Evolutionary conservation across 1,140 invertebrate genomes (phyloP), one percentile per base, ranked within the genome.

Genomic region (Brachionus angularis): DNA sequence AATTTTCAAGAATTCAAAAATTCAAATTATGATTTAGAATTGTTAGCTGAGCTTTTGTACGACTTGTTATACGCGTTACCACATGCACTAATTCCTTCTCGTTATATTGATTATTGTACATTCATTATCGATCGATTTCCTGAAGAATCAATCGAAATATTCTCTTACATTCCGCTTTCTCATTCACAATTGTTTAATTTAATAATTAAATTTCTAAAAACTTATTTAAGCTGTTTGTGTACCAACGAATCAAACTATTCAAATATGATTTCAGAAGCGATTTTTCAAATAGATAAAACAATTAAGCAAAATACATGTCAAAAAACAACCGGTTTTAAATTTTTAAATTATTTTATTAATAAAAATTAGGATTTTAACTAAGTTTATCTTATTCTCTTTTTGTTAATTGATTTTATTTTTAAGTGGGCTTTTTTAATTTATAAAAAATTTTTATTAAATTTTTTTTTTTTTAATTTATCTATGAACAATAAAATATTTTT

Each of bases 171-270:
- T 18, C 62, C 62, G 7, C 46, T 47, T 23, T 31, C 42, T 3
- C 62, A 67, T 46, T 34, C 29, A 18, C 0, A 67, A 5, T 50
- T 67, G 25, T 67, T 67, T 50, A 10, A 27, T 4, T 27, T 67
- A 5, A 29, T 36, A 29, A n/a, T 67, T 47, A 46, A 67, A 50
- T 67, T 67, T 50, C 12, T 67, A 50, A 67, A 25, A 50, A 50
- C 47, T 50, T 67, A 47, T 36, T 34, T 67, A 50, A 46, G 36
- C 21, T 16, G 10, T 44, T 36, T 67, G 5, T 34, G 47, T 25
- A 1, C 16, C 8, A 47, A 50, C 36, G 62, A 67, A 27, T 67
- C 62, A 3, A 50, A 67, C 23, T 47, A 47, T 50, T 33, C 62
- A 12, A 47, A 29, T 18, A 67, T 67, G 47, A 67, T 67, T 18